Base-by-base conservation (phyloP, 1,140 invertebrate genomes). In the Goniozus legneri region DNA sequence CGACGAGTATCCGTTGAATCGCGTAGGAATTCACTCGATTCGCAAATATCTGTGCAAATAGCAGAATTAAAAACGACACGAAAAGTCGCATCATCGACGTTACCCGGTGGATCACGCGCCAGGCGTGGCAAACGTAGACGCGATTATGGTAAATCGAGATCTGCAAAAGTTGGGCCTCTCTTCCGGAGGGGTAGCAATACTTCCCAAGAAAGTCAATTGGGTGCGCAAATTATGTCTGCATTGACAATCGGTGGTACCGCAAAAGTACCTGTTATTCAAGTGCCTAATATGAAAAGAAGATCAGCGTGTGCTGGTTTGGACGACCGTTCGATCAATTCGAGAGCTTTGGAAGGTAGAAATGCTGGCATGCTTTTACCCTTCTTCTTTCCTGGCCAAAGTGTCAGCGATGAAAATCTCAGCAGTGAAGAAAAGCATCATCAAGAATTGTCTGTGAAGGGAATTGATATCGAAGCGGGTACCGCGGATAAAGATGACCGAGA, bases 1-100 rank as follows among this genome's bases (percentile, higher is more conserved):
- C 80, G 84, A 10, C 85, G 87, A 58, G 85, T 91, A 0, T 90
- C 88, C 0, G 86, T 91, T 2, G 88, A 91, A 65, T 90, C 87
- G 0, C 77, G 89, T 16, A 77, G 88, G 30, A 89, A 92, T 65
- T 92, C 89, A 0, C 78, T 90, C 3, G 90, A 93, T 63, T 92
- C 89, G 32, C 88, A 91, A 59, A 79, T 89, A 19, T 91, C 89
- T 0, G 84, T 92, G 1, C 86, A 90, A 73, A 86, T 88, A 35
- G 83, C 86, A 1, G 86, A 91, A 72, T 78, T 91, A 68, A 88
- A 87, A 58, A 85, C 86, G 12, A 89, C 87, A 3, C 64, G 67
- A 33, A 80, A 79, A 46, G 75, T 78, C 2, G 61, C 70, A 6
- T 60, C 68, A 21, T 63, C 46, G 57, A 75, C 37, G 69, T 77